Evolutionary conservation across 2,113 vertebrate genomes (phyloP).

Genomic region (Hippocampus barbouri): DNA sequence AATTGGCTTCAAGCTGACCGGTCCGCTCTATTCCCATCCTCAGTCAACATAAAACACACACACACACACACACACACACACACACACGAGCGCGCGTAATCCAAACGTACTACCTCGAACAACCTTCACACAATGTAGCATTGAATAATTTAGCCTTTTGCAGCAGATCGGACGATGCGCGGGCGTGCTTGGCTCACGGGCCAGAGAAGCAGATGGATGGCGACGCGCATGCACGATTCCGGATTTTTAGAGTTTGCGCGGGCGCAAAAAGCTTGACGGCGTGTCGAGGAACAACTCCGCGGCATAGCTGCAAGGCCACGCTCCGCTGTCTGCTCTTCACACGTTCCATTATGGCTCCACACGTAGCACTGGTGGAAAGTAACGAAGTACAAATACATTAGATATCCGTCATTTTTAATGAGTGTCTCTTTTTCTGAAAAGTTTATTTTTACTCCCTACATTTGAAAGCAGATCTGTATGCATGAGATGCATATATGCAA

Average conservation of each 20-base stretch:
- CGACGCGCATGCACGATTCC: background rate
- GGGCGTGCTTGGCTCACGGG: constrained; percentile 19
- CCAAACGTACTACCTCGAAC: constrained; percentile 20
- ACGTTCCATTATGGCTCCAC: constrained; percentile 38
- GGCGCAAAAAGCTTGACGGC: constrained; percentile 26
- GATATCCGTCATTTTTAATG: too few species aligned
- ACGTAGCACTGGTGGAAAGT: background rate
- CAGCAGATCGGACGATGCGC: constrained; percentile 19
- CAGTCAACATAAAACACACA: constrained; percentile 27
- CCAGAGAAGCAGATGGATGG: constrained; percentile 54
- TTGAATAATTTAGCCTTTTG: constrained; percentile 68
- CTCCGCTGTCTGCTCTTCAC: constrained; percentile 15
- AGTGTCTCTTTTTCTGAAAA: too few species aligned
- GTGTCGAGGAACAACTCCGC: constrained; percentile 21
- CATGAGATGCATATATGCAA: too few species aligned
- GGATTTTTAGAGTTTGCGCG: constrained; percentile 11
- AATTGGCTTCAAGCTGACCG: constrained; percentile 60
- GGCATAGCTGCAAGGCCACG: constrained; percentile 29
- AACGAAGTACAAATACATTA: background rate
- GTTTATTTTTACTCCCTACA: too few species aligned
- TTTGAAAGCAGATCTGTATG: too few species aligned
- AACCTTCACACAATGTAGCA: constrained; percentile 43
- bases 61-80: background rate
- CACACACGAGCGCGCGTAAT: background rate
- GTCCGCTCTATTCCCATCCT: constrained; percentile 27